A percentile compares a stretch with the other conserved stretches of the same genome.
These are phyloP conservation scores for Casuarius casuarius DNA, from an alignment of 2,113 vertebrate species.

Conservation along the genomic window DNA sequence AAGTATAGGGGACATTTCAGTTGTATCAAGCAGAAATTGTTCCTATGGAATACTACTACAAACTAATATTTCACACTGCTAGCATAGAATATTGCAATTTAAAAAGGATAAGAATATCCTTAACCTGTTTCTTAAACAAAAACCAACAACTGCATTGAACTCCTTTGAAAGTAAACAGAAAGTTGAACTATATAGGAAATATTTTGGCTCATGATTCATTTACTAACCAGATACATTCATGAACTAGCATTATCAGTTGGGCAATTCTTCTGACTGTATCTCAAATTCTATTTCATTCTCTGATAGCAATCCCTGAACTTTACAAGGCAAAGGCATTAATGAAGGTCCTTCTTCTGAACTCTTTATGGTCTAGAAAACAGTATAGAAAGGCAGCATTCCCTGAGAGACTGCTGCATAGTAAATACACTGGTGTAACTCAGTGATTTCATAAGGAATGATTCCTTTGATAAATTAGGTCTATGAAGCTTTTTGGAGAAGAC, in stretches of 20 bases:
- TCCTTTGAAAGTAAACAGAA: conserved; percentile 12
- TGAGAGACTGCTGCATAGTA: not conserved
- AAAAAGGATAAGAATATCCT: not conserved
- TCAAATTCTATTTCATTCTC: conserved; percentile 1
- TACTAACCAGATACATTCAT: not conserved
- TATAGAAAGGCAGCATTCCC: not conserved
- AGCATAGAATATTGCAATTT: not conserved
- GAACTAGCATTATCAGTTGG: not conserved
- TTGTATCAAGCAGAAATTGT: not conserved
- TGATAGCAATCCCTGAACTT: not conserved
- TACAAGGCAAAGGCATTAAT: not conserved
- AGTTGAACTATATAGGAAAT: not conserved
- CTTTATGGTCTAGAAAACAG: not conserved
- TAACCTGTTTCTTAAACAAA: conserved; percentile 39
- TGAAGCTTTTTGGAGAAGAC: not conserved
- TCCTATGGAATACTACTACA: not conserved
- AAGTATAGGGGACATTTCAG: not conserved
- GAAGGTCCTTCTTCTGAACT: not conserved
- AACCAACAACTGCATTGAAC: not conserved
- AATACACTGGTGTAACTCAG: not conserved
- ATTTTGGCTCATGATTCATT: not conserved
- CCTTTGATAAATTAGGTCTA: not conserved
- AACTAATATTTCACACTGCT: not conserved
- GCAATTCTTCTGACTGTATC: not conserved
- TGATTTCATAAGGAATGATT: not conserved